phyloP scores from a whole-genome alignment of 2,797 vertebrate genomes.

The Schizopygopsis malacanthus region DNA sequence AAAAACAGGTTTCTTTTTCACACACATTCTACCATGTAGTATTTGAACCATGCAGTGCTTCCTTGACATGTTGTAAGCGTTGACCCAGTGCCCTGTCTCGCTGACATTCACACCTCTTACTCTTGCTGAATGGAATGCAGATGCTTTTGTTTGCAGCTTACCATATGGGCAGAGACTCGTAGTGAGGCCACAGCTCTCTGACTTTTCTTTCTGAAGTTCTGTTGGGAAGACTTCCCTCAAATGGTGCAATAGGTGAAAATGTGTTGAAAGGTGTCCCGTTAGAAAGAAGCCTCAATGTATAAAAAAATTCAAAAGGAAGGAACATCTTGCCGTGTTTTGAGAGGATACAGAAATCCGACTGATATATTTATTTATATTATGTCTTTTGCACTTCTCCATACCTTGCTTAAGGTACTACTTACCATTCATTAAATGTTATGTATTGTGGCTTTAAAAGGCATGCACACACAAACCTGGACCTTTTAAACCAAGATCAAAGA shows the following conservation, averaged over 20 bases:
- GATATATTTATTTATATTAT: background rate
- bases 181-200: constrained; percentile 15
- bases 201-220: constrained; percentile 24
- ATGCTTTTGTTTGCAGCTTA: constrained; percentile 56
- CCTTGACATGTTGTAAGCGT: constrained; percentile 47
- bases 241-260: constrained; percentile 10
- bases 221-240: constrained; percentile 10
- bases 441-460: constrained; percentile 1
- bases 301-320: background rate
- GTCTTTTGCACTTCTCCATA: background rate
- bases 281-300: background rate
- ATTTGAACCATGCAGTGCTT: constrained; percentile 37
- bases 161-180: constrained; percentile 47
- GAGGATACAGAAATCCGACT: background rate
- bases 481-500: constrained; percentile 54
- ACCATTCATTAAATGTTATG: background rate
- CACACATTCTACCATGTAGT: background rate
- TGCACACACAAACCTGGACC: constrained; percentile 34
- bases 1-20: constrained; percentile 8
- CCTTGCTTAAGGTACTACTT: background rate
- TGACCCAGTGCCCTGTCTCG: constrained; percentile 47
- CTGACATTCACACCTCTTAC: constrained; percentile 53
- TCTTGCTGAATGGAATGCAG: constrained; percentile 53
- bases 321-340: background rate
- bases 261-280: background rate